A percentile compares a stretch with the other conserved stretches of the same genome.
Evolutionary conservation across 2,888 invertebrate species (phyloP).

Genomic region (Blomia tropicalis): DNA sequence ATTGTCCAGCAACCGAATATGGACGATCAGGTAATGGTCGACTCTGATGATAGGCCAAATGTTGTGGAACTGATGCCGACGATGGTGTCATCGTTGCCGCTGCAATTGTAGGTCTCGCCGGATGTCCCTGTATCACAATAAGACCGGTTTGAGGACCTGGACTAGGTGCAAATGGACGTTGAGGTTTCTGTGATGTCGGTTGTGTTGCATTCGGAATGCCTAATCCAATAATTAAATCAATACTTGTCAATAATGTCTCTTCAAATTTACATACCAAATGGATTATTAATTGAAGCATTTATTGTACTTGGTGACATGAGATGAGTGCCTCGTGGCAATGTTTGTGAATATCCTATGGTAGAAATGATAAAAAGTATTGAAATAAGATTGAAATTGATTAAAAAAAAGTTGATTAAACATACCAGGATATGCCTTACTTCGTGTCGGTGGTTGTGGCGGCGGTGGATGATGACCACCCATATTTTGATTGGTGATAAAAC

Average conservation of each 20-base stretch:
- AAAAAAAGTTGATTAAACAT: background rate
- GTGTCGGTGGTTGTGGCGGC: conserved; percentile 22
- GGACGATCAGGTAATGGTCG: conserved; percentile 30
- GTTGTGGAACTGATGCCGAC: conserved; percentile 24
- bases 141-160: conserved; percentile 29
- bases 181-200: conserved; percentile 44
- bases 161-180: conserved; percentile 41
- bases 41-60: conserved; percentile 24
- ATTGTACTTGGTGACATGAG: conserved; percentile 24
- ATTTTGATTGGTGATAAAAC: conserved; percentile 6
- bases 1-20: conserved; percentile 30
- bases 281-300: conserved; percentile 19
- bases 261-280: conserved; percentile 15
- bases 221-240: background rate
- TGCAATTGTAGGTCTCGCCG: conserved; percentile 22
- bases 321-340: conserved; percentile 30
- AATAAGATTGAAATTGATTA: background rate
- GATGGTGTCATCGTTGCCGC: conserved; percentile 26
- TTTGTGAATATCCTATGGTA: conserved; percentile 30
- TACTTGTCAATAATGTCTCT: no score
- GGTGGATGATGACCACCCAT: conserved; percentile 1
- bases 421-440: conserved; percentile 29
- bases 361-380: background rate
- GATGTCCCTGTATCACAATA: background rate
- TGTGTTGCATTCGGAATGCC: conserved; percentile 5